phyloP scores from a whole-genome alignment of 1,140 invertebrate genomes.

The Dendrolimus kikuchii region DNA sequence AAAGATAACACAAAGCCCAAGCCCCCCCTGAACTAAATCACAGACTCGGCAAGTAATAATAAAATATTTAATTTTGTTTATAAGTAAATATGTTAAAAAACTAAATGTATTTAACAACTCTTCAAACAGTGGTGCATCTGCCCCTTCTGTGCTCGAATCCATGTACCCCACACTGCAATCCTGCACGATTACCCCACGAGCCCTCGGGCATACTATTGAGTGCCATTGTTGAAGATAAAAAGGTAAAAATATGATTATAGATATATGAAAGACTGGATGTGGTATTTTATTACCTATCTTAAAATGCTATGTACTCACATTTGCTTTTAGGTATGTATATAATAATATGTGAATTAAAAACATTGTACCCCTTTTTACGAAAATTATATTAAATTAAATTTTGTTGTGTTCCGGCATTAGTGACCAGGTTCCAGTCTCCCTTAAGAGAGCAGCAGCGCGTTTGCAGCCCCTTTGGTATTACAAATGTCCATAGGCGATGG shows the following conservation, averaged over 20 bases:
- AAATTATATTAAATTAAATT: no score
- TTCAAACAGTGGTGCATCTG: conserved; percentile 36
- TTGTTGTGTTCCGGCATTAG: no score
- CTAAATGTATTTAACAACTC: background rate
- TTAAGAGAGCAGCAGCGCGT: no score
- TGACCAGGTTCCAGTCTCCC: no score
- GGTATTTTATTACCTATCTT: conserved; percentile 8
- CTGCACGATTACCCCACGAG: conserved; percentile 31
- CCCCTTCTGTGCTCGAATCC: conserved; percentile 14
- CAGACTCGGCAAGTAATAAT: background rate
- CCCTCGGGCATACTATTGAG: conserved; percentile 54
- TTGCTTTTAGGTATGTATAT: no score
- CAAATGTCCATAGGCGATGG: no score
- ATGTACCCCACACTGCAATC: conserved; percentile 11
- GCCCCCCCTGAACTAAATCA: background rate
- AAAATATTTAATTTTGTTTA: no score
- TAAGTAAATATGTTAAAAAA: no score
- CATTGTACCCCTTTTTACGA: no score
- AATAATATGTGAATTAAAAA: no score
- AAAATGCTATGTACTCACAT: background rate
- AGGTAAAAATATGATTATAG: conserved; percentile 30
- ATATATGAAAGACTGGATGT: conserved; percentile 18
- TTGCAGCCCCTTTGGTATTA: no score
- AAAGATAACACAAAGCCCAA: background rate
- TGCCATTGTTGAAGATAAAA: conserved; percentile 50